phyloP scores from a whole-genome alignment of 1,140 invertebrate species.

The Drosophila sulfurigaster region DNA sequence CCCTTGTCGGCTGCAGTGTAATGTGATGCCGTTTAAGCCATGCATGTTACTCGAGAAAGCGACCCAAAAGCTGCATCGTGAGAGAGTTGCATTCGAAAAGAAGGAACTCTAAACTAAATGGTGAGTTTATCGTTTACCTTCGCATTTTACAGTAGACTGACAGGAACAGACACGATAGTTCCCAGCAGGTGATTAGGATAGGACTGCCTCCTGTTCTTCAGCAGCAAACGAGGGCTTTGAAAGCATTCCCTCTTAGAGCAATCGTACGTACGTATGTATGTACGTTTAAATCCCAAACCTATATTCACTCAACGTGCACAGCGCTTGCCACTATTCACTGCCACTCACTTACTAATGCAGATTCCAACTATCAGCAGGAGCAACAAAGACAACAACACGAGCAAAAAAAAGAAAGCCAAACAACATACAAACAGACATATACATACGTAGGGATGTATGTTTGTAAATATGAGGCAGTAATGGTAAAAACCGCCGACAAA shows the following conservation, averaged over 20 bases:
- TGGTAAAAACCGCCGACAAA: conserved; percentile 78
- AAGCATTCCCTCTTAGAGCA: too few relatives aligned
- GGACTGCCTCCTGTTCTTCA: too few relatives aligned
- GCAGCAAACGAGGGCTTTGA: too few relatives aligned
- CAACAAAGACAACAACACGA: conserved; percentile 17
- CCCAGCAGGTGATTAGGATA: neutral
- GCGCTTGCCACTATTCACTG: conserved; percentile 55
- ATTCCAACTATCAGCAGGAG: conserved; percentile 64
- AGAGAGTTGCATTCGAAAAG: conserved; percentile 17
- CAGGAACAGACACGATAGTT: neutral
- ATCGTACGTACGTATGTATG: too few relatives aligned
- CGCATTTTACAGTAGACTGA: conserved; percentile 21
- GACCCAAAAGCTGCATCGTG: too few relatives aligned
- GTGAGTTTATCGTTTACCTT: conserved; percentile 59
- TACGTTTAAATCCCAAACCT: conserved; percentile 33
- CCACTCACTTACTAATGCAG: conserved; percentile 77
- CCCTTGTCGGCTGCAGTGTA: conserved; percentile 34
- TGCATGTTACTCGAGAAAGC: too few relatives aligned
- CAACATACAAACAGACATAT: conserved; percentile 1
- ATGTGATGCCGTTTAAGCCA: conserved; percentile 59
- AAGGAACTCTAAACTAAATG: conserved; percentile 58
- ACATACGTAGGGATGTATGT: too few relatives aligned
- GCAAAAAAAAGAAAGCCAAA: neutral
- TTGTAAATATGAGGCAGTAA: conserved; percentile 57
- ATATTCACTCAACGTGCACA: conserved; percentile 74